Conservation (phyloP, 2,888 invertebrate genomes). For the Xylocampa areola region DNA sequence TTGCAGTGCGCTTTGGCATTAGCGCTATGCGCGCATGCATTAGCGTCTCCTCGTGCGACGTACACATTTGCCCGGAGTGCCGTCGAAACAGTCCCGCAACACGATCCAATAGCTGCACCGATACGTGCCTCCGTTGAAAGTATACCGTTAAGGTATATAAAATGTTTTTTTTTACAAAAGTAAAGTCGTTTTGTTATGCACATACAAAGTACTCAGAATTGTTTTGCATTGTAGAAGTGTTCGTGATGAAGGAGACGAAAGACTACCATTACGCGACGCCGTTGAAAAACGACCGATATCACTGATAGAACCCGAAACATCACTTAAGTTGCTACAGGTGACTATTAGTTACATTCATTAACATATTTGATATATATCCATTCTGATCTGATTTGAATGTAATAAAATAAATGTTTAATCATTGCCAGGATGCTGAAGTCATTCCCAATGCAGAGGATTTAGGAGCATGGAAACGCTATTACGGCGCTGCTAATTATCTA, state of each 20-base stretch:
- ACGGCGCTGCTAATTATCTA: constrained; percentile 83
- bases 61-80: constrained; percentile 76
- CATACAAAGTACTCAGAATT: constrained; percentile 31
- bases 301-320: constrained; percentile 69
- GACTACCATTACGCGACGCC: constrained; percentile 92
- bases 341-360: neutral
- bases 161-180: constrained; percentile 24
- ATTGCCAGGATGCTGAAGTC: constrained; percentile 71
- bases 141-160: constrained; percentile 87
- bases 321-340: constrained; percentile 76
- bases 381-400: neutral
- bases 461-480: constrained; percentile 74
- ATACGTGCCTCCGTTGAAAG: constrained; percentile 94
- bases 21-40: constrained; percentile 69
- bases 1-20: constrained; percentile 74
- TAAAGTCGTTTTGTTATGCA: constrained; percentile 34
- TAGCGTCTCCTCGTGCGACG: constrained; percentile 75
- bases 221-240: constrained; percentile 66
- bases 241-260: constrained; percentile 81
- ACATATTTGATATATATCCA: neutral
- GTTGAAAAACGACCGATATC: constrained; percentile 91
- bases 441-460: constrained; percentile 49
- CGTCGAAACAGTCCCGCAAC: constrained; percentile 81
- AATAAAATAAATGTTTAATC: neutral
- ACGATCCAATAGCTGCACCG: constrained; percentile 86